Evolutionary conservation across 2,113 vertebrate species (phyloP).

Genomic region (Oncorhynchus tshawytscha): DNA sequence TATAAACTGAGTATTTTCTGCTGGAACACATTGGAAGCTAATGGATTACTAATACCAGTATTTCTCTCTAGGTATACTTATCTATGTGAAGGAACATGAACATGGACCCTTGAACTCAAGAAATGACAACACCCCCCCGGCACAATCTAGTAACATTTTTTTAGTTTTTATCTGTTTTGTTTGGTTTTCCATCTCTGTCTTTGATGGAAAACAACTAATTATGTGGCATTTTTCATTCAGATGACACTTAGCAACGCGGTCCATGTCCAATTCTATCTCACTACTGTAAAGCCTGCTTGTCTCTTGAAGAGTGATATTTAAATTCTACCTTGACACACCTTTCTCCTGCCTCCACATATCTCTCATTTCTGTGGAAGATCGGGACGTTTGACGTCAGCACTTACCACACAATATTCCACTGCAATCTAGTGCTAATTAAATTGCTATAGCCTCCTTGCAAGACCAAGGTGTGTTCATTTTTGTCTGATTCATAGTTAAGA

Average conservation of each 20-base stretch:
- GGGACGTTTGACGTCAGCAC: conserved; percentile 36
- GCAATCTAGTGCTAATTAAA: conserved; percentile 20
- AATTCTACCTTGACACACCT: conserved; percentile 20
- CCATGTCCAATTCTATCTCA: conserved; percentile 20
- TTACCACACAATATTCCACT: conserved; percentile 39
- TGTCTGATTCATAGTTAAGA: conserved; percentile 33
- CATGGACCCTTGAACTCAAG: conserved; percentile 17
- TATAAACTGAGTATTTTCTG: too few species aligned
- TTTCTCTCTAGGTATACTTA: conserved; percentile 53
- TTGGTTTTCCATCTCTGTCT: conserved; percentile 17
- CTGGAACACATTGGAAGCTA: neutral
- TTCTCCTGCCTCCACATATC: conserved; percentile 33
- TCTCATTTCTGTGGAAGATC: conserved; percentile 45
- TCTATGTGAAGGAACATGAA: conserved; percentile 60
- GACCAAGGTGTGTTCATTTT: conserved; percentile 35
- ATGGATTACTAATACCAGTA: neutral
- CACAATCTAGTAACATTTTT: conserved; percentile 22
- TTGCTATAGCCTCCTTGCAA: conserved; percentile 46
- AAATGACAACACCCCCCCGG: conserved; percentile 14
- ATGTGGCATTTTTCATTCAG: conserved; percentile 32
- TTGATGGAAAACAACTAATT: conserved; percentile 39
- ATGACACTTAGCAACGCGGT: conserved; percentile 7
- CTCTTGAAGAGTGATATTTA: conserved; percentile 4
- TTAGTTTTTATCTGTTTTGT: conserved; percentile 41
- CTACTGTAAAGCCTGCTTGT: conserved; percentile 38